A percentile compares a stretch with the other conserved stretches of the same genome.
Evolutionary conservation across 1,140 invertebrate species (phyloP).

Genomic region (Drosophila nebulosa): DNA sequence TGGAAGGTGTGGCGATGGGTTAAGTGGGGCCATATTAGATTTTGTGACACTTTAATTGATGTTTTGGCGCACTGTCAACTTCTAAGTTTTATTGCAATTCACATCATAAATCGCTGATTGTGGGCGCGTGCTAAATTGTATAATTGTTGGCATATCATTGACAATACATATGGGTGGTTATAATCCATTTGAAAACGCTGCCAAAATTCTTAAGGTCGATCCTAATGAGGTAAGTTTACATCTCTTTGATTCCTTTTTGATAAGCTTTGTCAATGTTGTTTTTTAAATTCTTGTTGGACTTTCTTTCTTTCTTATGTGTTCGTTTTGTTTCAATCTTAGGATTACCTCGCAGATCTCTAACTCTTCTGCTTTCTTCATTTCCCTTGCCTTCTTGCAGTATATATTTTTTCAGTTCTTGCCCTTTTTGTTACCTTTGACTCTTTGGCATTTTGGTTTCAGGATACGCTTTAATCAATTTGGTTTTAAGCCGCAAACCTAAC

Average conservation of each 20-base stretch:
- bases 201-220: too few relatives aligned
- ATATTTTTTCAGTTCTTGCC: not conserved
- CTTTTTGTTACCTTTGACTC: not conserved
- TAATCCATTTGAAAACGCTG: not conserved
- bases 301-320: too few relatives aligned
- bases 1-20: conserved; percentile 32
- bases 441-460: not conserved
- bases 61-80: conserved; percentile 58
- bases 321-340: too few relatives aligned
- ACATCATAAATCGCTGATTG: conserved; percentile 10
- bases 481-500: not conserved
- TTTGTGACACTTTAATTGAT: conserved; percentile 73
- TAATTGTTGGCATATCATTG: not conserved
- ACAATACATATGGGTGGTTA: not conserved
- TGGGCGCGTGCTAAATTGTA: not conserved
- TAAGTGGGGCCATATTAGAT: conserved; percentile 66
- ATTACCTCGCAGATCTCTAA: not conserved
- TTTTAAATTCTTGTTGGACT: too few relatives aligned
- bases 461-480: not conserved
- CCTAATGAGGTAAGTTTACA: too few relatives aligned
- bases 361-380: not conserved
- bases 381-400: not conserved
- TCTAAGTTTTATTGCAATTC: conserved; percentile 32
- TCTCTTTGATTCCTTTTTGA: too few relatives aligned
- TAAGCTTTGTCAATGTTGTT: too few relatives aligned